Percentiles rank a stretch among this genome's conserved stretches.
Evolutionary conservation across 2,797 vertebrate genomes (phyloP).

Genomic region (Pangasius djambal): DNA sequence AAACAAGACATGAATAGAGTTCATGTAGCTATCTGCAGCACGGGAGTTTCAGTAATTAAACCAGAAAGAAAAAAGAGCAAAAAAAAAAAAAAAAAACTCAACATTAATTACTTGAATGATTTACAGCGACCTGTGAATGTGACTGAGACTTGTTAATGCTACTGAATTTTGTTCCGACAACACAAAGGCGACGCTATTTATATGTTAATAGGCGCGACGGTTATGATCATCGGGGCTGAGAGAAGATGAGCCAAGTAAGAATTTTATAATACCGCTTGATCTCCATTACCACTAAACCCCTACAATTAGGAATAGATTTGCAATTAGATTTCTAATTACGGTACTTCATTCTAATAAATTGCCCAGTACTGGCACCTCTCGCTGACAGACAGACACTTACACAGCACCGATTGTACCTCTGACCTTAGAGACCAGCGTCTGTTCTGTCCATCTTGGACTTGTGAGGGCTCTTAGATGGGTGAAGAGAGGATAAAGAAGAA

Average conservation of each 20-base stretch:
- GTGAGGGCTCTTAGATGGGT: background rate
- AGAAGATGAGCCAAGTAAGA: slow-evolving; percentile 10
- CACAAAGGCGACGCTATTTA: slow-evolving; percentile 12
- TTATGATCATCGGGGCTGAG: background rate
- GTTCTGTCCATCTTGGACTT: slow-evolving; percentile 11
- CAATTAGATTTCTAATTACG: slow-evolving; percentile 37
- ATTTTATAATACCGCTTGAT: slow-evolving; percentile 29
- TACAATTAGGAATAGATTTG: slow-evolving; percentile 33
- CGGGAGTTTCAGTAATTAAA: background rate
- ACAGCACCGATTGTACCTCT: slow-evolving; percentile 7
- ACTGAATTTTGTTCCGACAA: background rate
- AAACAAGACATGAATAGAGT: background rate
- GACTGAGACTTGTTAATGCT: slow-evolving; percentile 18
- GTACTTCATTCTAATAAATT: slow-evolving; percentile 17
- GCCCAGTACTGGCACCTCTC: background rate
- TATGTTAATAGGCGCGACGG: slow-evolving; percentile 14
- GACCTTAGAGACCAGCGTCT: background rate
- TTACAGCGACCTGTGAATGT: slow-evolving; percentile 1
- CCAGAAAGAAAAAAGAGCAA: background rate
- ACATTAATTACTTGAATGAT: slow-evolving; percentile 7
- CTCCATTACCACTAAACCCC: slow-evolving; percentile 21
- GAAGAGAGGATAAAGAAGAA: slow-evolving; percentile 43
- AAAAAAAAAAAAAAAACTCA: background rate
- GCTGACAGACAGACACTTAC: slow-evolving; percentile 1
- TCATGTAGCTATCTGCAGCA: background rate